Conservation (phyloP, 2,888 invertebrate genomes). For the Rotaria macrura region DNA sequence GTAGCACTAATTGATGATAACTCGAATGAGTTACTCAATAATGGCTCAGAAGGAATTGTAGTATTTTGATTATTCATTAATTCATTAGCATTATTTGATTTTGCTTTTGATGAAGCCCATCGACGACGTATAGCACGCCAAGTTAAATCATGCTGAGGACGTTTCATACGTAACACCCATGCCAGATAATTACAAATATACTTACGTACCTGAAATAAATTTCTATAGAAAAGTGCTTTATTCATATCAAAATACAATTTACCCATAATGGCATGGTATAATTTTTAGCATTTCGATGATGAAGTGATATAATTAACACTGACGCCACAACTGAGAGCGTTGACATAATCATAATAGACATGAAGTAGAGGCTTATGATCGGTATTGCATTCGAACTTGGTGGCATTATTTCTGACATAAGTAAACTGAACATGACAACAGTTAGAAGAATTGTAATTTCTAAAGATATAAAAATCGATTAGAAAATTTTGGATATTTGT, state of each 20-base stretch:
- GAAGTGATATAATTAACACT: conserved; percentile 25
- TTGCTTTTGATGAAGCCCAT: background rate
- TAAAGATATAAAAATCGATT: background rate
- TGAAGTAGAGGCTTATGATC: conserved; percentile 21
- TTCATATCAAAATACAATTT: background rate
- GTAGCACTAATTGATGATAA: background rate
- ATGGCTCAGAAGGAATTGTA: background rate
- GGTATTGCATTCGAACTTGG: conserved; percentile 26
- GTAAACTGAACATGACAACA: conserved; percentile 29
- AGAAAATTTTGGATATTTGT: background rate
- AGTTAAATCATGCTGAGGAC: background rate
- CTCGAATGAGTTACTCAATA: background rate
- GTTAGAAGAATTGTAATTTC: conserved; percentile 29
- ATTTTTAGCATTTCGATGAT: conserved; percentile 30
- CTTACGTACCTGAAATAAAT: background rate
- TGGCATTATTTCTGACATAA: conserved; percentile 30
- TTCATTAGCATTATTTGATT: background rate
- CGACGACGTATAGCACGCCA: background rate
- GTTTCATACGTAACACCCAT: background rate
- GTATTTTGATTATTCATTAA: background rate
- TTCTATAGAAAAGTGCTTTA: background rate
- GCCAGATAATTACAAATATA: background rate
- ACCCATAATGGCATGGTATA: conserved; percentile 24
- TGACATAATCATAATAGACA: conserved; percentile 23
- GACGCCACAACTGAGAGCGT: conserved; percentile 27